Conservation (phyloP, 2,797 vertebrate species). For the Melanotaenia trifasciata region DNA sequence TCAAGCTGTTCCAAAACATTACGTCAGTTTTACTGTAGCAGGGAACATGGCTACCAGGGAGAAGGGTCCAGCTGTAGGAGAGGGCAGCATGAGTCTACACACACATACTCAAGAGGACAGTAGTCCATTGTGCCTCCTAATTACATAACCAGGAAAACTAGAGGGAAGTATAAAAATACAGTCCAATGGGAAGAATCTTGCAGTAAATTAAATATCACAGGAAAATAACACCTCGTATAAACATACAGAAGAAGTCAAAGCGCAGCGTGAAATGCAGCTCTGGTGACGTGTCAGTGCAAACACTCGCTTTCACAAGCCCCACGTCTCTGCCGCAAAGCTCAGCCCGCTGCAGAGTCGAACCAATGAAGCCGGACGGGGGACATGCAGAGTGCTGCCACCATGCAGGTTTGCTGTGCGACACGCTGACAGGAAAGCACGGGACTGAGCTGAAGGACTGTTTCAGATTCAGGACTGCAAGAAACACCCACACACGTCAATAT, state of each 20-base stretch:
- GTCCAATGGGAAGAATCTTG: constrained; percentile 67
- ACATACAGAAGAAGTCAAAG: constrained; percentile 52
- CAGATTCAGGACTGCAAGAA: neutral
- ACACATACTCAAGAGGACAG: constrained; percentile 58
- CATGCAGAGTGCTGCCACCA: neutral
- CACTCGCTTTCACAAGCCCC: constrained; percentile 34
- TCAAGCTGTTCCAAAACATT: constrained; percentile 77
- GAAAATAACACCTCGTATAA: constrained; percentile 68
- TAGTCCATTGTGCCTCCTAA: constrained; percentile 75
- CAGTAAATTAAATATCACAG: constrained; percentile 73
- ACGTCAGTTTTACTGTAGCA: constrained; percentile 82
- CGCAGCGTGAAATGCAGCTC: constrained; percentile 46
- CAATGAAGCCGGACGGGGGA: constrained; percentile 2
- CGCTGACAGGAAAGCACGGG: too few species aligned
- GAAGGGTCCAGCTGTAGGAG: constrained; percentile 62
- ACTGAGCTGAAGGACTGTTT: too few species aligned
- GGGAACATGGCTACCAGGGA: constrained; percentile 73
- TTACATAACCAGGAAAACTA: constrained; percentile 77
- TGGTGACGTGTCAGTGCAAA: constrained; percentile 56
- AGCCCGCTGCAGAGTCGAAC: constrained; percentile 10
- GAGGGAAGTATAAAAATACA: constrained; percentile 68
- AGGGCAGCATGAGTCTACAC: constrained; percentile 35
- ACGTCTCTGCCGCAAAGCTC: constrained; percentile 20
- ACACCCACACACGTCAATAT: neutral
- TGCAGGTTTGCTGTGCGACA: neutral